These are phyloP conservation scores for Pelodytes ibericus DNA, from an alignment of 2,797 vertebrate genomes.

Conservation along the genomic window DNA sequence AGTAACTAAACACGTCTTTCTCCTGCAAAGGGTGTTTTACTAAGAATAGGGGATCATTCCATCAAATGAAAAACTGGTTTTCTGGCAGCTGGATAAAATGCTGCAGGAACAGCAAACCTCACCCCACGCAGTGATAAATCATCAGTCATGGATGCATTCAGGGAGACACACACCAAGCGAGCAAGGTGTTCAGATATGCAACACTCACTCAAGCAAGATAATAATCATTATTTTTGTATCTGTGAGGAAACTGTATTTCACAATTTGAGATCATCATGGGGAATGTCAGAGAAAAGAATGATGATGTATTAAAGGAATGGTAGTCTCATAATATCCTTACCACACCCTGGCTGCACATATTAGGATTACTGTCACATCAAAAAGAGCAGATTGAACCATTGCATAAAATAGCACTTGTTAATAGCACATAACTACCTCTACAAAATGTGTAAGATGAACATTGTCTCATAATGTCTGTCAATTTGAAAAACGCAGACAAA, in stretches of 20 bases:
- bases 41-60: slow-evolving; percentile 39
- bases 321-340: slow-evolving; percentile 8
- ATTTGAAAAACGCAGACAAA: too few species aligned
- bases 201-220: slow-evolving; percentile 17
- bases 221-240: slow-evolving; percentile 31
- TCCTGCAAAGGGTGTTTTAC: slow-evolving; percentile 27
- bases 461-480: too few species aligned
- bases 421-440: too few species aligned
- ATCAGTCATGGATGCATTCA: slow-evolving; percentile 20
- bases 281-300: slow-evolving; percentile 11
- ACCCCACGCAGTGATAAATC: slow-evolving; percentile 39
- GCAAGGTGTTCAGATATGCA: slow-evolving; percentile 6
- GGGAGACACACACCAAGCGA: slow-evolving; percentile 26
- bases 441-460: too few species aligned
- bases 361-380: slow-evolving; percentile 34
- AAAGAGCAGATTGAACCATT: neutral
- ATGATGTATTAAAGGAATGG: slow-evolving; percentile 42
- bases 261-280: slow-evolving; percentile 11
- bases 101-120: slow-evolving; percentile 41
- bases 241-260: slow-evolving; percentile 33
- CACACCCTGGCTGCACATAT: slow-evolving; percentile 34
- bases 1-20: neutral
- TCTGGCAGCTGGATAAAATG: slow-evolving; percentile 28
- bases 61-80: slow-evolving; percentile 39
- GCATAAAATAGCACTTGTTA: neutral